Conservation (phyloP, 2,113 vertebrate genomes). For the Sebastes fasciatus region DNA sequence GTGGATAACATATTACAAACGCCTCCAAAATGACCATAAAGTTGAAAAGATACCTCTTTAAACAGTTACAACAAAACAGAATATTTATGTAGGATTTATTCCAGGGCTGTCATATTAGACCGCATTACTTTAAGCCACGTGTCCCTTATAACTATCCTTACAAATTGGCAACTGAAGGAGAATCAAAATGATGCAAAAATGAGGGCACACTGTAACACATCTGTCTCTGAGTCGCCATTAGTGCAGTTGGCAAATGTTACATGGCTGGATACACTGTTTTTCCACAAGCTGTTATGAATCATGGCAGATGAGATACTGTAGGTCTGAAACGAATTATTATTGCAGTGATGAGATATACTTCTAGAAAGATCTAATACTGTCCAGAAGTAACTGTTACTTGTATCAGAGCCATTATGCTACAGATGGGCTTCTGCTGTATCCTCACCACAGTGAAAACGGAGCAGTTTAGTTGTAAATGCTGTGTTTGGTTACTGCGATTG, state of each 20-base stretch:
- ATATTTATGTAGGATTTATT: constrained; percentile 7
- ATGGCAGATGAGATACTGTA: background rate
- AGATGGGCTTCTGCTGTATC: background rate
- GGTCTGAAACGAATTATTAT: background rate
- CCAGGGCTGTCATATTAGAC: background rate
- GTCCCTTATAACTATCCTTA: background rate
- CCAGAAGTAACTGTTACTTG: background rate
- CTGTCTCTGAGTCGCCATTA: constrained; percentile 8
- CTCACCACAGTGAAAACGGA: background rate
- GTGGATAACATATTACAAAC: background rate
- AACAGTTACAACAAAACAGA: background rate
- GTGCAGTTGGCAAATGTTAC: background rate
- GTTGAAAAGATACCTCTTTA: background rate
- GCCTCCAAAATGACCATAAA: background rate
- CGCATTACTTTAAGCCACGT: background rate
- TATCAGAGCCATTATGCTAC: background rate
- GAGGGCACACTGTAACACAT: background rate
- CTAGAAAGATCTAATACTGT: background rate
- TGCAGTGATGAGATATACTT: background rate
- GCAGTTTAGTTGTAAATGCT: background rate
- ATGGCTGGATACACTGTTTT: background rate
- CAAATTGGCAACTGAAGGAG: background rate
- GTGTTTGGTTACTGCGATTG: background rate
- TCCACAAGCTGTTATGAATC: constrained; percentile 8
- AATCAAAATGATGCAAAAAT: background rate